These are phyloP conservation scores for Melopsittacus undulatus DNA, from an alignment of 2,797 vertebrate genomes.

Conservation along the genomic window DNA sequence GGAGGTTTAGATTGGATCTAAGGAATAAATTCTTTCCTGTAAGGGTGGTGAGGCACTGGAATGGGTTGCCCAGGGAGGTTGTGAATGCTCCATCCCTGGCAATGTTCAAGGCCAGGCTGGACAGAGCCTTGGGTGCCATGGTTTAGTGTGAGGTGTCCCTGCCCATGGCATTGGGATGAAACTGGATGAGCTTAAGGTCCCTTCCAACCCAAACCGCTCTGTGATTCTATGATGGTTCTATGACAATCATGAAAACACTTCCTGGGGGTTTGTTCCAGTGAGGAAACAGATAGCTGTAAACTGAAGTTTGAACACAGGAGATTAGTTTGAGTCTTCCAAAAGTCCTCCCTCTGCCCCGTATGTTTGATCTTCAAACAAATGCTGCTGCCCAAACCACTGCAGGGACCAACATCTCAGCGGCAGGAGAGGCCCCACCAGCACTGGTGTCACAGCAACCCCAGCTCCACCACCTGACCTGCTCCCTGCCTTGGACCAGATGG, in stretches of 20 bases:
- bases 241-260: background rate
- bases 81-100: too few relatives aligned
- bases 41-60: too few relatives aligned
- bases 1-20: too few relatives aligned
- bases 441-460: background rate
- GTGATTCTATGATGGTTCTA: background rate
- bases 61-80: too few relatives aligned
- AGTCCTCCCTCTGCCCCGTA: background rate
- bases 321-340: background rate
- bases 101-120: too few relatives aligned
- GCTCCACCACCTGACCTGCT: background rate
- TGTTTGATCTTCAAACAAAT: background rate
- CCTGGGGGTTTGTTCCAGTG: background rate
- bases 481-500: background rate
- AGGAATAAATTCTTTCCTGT: too few relatives aligned
- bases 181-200: background rate
- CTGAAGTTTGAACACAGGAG: background rate
- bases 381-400: background rate
- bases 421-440: accelerated
- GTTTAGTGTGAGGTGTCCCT: too few relatives aligned
- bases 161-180: too few relatives aligned
- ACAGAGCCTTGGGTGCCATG: too few relatives aligned
- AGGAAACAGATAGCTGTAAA: background rate
- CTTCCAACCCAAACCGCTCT: background rate
- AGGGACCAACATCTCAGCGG: background rate